A percentile compares a stretch with the other conserved stretches of the same genome.
phyloP scores from a whole-genome alignment of 23 tunicate genomes.

The Trididemnum nubilum region DNA sequence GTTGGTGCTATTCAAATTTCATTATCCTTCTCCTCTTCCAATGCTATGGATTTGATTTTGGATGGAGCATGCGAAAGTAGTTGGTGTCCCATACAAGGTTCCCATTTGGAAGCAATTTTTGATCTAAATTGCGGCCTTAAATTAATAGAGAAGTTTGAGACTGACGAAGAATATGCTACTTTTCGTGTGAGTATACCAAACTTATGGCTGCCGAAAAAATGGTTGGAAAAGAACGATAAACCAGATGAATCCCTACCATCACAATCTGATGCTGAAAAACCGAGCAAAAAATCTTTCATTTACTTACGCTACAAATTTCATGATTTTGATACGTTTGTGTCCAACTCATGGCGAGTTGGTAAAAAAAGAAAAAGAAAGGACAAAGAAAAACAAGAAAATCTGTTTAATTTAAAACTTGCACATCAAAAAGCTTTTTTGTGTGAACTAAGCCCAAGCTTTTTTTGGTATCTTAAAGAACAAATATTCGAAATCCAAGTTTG shows the following conservation, averaged over 20 bases:
- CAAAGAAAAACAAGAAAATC: slow-evolving; percentile 2
- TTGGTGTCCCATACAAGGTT: slow-evolving; percentile 32
- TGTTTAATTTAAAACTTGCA: slow-evolving; percentile 31
- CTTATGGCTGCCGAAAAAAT: slow-evolving; percentile 50
- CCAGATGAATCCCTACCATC: no score
- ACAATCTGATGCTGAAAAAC: slow-evolving; percentile 7
- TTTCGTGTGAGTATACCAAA: slow-evolving; percentile 33
- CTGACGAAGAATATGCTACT: slow-evolving; percentile 23
- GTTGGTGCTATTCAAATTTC: slow-evolving; percentile 31
- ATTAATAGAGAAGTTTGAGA: slow-evolving; percentile 17
- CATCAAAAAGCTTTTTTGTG: slow-evolving; percentile 68
- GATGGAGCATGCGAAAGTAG: slow-evolving; percentile 37
- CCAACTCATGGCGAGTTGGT: slow-evolving; percentile 29
- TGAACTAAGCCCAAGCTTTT: slow-evolving; percentile 33
- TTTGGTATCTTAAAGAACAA: slow-evolving; percentile 71
- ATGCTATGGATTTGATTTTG: slow-evolving; percentile 49
- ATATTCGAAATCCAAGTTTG: slow-evolving; percentile 52
- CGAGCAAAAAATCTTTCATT: slow-evolving; percentile 19
- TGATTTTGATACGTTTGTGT: slow-evolving; percentile 66
- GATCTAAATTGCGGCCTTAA: slow-evolving; percentile 13
- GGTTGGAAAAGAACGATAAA: neutral
- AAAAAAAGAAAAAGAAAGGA: neutral
- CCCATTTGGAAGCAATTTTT: slow-evolving; percentile 5
- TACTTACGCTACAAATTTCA: slow-evolving; percentile 77
- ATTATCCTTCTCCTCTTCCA: slow-evolving; percentile 15